These are phyloP conservation scores for Incurvaria masculella DNA, from an alignment of 2,888 invertebrate species.

Conservation along the genomic window DNA sequence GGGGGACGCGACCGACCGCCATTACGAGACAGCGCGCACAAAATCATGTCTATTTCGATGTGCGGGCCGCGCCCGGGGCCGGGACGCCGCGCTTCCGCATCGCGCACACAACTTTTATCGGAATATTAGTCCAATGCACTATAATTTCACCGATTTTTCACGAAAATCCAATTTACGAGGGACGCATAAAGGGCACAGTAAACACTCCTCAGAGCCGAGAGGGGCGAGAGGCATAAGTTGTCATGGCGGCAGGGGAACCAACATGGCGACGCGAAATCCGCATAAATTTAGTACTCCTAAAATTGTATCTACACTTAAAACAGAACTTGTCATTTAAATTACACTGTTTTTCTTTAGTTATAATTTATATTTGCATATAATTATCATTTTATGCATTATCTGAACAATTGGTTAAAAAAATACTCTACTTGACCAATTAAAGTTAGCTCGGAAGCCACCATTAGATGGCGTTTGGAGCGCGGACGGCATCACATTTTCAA, in stretches of 20 bases:
- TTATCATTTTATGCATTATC: too few relatives aligned
- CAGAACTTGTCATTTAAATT: too few relatives aligned
- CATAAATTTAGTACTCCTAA: not conserved
- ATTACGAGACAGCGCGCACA: slow-evolving; percentile 57
- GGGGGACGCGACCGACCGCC: slow-evolving; percentile 68
- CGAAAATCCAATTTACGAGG: not conserved
- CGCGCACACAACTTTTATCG: not conserved
- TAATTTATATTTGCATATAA: too few relatives aligned
- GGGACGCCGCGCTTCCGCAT: not conserved
- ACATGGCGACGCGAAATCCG: not conserved
- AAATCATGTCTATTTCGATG: slow-evolving; percentile 14
- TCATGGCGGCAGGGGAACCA: not conserved
- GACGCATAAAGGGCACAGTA: not conserved
- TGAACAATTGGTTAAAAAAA: too few relatives aligned
- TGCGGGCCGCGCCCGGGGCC: not conserved
- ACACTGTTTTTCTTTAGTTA: too few relatives aligned
- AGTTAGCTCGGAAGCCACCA: too few relatives aligned
- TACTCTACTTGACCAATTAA: too few relatives aligned
- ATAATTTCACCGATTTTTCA: not conserved
- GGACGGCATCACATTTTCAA: too few relatives aligned
- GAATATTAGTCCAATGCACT: not conserved
- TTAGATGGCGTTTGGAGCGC: too few relatives aligned
- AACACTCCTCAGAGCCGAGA: not conserved
- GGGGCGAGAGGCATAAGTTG: not conserved
- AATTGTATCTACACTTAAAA: too few relatives aligned